Evolutionary conservation across 2,888 invertebrate species (phyloP).

Genomic region (Atethmia centrago): DNA sequence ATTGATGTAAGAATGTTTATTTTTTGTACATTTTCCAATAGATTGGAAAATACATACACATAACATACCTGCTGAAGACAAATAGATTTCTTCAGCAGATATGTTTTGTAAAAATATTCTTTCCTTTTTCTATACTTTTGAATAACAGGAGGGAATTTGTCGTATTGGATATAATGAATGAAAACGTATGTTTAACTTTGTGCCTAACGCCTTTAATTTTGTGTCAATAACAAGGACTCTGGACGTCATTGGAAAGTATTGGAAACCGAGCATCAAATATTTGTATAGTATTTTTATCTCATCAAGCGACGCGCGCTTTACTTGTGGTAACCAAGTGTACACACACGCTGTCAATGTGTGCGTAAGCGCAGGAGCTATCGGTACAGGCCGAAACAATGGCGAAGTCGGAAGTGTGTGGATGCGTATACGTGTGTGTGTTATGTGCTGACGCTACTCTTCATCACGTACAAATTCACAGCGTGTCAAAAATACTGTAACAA

Average conservation of each 20-base stretch:
- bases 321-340: no score
- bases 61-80: no score
- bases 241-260: constrained; percentile 14
- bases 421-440: no score
- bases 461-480: no score
- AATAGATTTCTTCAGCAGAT: not conserved
- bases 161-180: not conserved
- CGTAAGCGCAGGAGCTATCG: no score
- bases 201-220: constrained; percentile 1
- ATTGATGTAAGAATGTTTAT: constrained; percentile 1
- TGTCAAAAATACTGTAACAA: not conserved
- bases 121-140: constrained; percentile 7
- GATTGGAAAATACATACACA: no score
- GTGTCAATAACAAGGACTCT: not conserved
- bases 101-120: not conserved
- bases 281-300: not conserved
- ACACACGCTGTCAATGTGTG: no score
- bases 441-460: no score
- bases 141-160: constrained; percentile 14
- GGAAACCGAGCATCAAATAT: constrained; percentile 5
- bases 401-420: no score
- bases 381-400: no score
- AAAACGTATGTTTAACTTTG: constrained; percentile 14
- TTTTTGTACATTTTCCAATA: not conserved
- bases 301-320: no score